Evolutionary conservation across 2,888 invertebrate genomes (phyloP), one percentile per base, ranked within the genome.

Genomic region (Aproaerema taeniolella): DNA sequence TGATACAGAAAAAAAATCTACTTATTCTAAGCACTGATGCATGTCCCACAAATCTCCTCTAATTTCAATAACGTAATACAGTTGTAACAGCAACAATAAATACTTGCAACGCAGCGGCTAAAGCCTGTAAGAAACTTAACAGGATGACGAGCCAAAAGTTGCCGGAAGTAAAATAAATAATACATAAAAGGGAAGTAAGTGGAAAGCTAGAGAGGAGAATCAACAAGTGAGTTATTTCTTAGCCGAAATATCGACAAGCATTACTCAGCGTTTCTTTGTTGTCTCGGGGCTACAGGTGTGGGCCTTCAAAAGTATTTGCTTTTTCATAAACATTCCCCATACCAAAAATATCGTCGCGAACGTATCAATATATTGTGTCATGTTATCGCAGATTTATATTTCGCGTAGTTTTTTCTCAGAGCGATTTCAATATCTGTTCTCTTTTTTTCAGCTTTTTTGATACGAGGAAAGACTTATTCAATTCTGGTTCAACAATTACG

Each of bases 221-320:
- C 80, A 80, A 79, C 80, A 80, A 78, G 80, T 80, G 78, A 75
- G 74, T 75, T 77, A 77, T 78, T 76, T 74, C 71, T 75, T 75
- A 67, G 70, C 56, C 68, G 67, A 77, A 78, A 76, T 75, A 74
- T 78, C 68, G 70, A 65, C 65, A 69, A 63, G 66, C 71, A 63
- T 75, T 73, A 77, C 70, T 75, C 73, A 71, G 71, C 69, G 64
- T 61, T 74, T 65, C 53, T 73, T 79, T 78, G 74, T 77, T 71
- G 66, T 58, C 58, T 49, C 47, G 56, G 64, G 65, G 67, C 70
- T 69, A 76, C 79, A 78, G 80, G 78, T 81, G 76, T 61, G 67
- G 53, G 48, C 48, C 54, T 52, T 45, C 47, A 43, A 57, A 50
- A 55, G 56, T 67, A 63, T 74, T 75, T 70, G 55, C 61, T 71